Evolutionary conservation across 2,888 invertebrate species (phyloP).

Genomic region (Eubasilissa splendida): DNA sequence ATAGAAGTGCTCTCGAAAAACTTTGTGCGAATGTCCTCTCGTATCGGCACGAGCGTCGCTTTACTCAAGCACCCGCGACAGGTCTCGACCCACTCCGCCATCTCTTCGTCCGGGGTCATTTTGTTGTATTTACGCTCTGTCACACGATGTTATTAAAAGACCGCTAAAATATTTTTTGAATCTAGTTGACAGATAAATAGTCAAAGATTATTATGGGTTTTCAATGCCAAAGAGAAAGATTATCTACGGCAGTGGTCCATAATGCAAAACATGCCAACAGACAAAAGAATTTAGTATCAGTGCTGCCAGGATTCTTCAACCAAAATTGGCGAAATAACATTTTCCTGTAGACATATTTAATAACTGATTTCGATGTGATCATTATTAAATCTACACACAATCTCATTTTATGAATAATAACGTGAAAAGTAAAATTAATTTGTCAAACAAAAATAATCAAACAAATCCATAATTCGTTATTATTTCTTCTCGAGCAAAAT

Average conservation of each 20-base stretch:
- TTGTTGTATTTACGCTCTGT: conserved; percentile 1
- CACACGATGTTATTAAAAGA: conserved; percentile 33
- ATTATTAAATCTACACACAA: too few relatives aligned
- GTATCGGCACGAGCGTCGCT: conserved; percentile 67
- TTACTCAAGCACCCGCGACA: conserved; percentile 70
- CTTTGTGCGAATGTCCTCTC: conserved; percentile 65
- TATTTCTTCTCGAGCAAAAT: too few relatives aligned
- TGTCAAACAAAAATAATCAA: too few relatives aligned
- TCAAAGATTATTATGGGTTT: conserved; percentile 48
- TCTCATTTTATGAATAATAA: too few relatives aligned
- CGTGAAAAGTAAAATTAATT: too few relatives aligned
- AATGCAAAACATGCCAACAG: conserved; percentile 64
- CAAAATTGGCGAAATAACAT: conserved; percentile 57
- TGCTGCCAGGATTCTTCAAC: conserved; percentile 65
- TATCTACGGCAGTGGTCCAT: conserved; percentile 72
- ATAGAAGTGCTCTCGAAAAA: conserved; percentile 68
- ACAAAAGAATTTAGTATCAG: conserved; percentile 66
- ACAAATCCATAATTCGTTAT: too few relatives aligned
- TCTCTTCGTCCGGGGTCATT: conserved; percentile 60
- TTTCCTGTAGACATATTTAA: too few relatives aligned
- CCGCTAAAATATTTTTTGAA: conserved; percentile 53
- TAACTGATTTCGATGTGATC: too few relatives aligned
- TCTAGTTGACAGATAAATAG: conserved; percentile 52
- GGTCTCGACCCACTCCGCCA: conserved; percentile 69
- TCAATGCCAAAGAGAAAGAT: conserved; percentile 69